Evolutionary conservation across 2,888 invertebrate genomes (phyloP), one percentile per base, ranked within the genome.

Genomic region (Bombylius major): DNA sequence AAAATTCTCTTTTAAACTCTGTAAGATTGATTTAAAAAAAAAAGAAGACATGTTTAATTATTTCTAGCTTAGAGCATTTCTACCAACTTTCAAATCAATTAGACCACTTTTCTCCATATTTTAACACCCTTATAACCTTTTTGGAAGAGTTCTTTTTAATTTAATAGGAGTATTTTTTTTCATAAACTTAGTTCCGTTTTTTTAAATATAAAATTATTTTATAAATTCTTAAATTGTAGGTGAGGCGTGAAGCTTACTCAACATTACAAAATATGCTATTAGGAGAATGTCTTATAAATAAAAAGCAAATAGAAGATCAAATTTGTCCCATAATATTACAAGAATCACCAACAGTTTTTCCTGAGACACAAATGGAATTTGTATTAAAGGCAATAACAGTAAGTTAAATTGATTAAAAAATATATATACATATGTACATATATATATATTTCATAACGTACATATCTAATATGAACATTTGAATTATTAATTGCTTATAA

Each of bases 281-380:
- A 55, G 55, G 50, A 36, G 53, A 56, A 49, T 48, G 53, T 49
- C 47, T 57, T 33, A 54, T 54, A 56, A 56, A 58, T 56, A 50
- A 52, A 51, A 56, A 56, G 48, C 47, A 47, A 34, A 53, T 59
- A 45, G 56, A 56, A 36, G 56, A 56, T n/a, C 56, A 49, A 55
- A 50, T 56, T 14, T 58, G 56, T 53, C 58, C 59, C 14, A 50
- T 52, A 12, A 54, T 59, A 48, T 32, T 58, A 49, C 48, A 49
- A 31, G 51, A 44, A 46, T 46, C 36, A 47, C 46, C 45, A n/a
- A 53, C 47, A 42, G 47, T 39, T 12, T 13, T 50, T 53, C 44
- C 51, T 50, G 51, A 56, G 51, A 39, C 13, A 32, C 44, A 53
- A 51, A 36, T 36, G 39, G 52, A 56, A 36, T 47, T 53, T 42